Evolutionary conservation across 2,113 vertebrate genomes (phyloP), one percentile per base, ranked within the genome.

Genomic region (Uria lomvia): DNA sequence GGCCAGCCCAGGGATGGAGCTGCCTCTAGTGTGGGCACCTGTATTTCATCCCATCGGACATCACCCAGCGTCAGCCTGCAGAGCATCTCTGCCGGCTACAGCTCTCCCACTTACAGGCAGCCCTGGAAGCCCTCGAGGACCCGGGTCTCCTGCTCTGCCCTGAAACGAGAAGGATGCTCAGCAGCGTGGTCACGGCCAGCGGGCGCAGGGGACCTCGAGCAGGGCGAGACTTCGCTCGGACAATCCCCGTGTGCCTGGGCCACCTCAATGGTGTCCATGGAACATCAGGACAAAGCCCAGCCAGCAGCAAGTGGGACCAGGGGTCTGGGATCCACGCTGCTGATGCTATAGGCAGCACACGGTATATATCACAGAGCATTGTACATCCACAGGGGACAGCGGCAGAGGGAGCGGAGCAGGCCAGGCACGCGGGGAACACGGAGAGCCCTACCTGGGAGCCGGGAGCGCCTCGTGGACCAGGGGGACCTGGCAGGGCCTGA

Each of bases 61-160:
- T 12, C 34, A 15, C 4, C 29, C 42, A 53, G 21, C 20, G 10
- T 24, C 65, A 75, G 45, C 40, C 50, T 17, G 21, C 32, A 32
- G 24, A 59, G 43, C 66, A 40, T 27, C 60, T 40, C 53, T 30
- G 34, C 60, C 8, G 9, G 30, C 32, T 4, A 8, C 70, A 70
- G 66, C 55, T 71, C 42, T 77, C 55, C 40, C 36, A 98, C 98
- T 98, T 97, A 99, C 99, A 47, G 86, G 93, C 63, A 94, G 52
- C n/a, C 99, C 99, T 14, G 97, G 97, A 50, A 98, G 94, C 58
- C 99, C 99, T 94, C 95, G 98, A 47, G 97, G 94, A 27, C 99
- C 99, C 2, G 97, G 96, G 24, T 98, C 97, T 86, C 99, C 99
- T 19, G 66, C 96, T n/a, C 98, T 98, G 72, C 99, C 99, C 99